A percentile compares a stretch with the other conserved stretches of the same genome.
phyloP scores from a whole-genome alignment of 2,113 vertebrate genomes.

The Neomonachus schauinslandi region DNA sequence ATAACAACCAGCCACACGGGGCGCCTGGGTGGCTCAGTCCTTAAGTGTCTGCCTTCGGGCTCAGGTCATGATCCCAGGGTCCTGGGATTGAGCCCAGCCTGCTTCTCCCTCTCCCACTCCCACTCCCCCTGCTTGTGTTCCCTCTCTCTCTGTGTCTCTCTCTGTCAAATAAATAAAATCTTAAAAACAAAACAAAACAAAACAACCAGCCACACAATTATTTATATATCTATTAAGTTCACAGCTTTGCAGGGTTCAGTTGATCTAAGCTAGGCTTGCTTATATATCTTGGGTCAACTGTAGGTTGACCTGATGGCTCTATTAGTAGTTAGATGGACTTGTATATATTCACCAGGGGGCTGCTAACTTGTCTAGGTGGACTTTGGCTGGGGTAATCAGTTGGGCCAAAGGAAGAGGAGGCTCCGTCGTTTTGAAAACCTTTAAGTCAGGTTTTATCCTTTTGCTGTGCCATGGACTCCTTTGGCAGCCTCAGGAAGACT shows the following conservation, averaged over 20 bases:
- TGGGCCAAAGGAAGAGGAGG: not conserved
- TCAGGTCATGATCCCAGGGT: too few relatives aligned
- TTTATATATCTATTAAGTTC: not conserved
- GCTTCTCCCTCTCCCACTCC: too few relatives aligned
- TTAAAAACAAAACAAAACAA: too few relatives aligned
- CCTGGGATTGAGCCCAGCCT: too few relatives aligned
- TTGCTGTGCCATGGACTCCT: not conserved
- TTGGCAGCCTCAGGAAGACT: not conserved
- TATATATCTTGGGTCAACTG: not conserved
- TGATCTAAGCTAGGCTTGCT: not conserved
- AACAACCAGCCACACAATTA: not conserved
- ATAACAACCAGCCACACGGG: not conserved
- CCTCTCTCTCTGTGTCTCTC: too few relatives aligned
- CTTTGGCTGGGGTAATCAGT: not conserved
- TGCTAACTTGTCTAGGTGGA: not conserved
- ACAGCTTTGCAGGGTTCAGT: not conserved
- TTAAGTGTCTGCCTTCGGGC: too few relatives aligned
- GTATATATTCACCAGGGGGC: not conserved
- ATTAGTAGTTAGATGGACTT: not conserved
- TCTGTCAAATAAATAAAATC: too few relatives aligned
- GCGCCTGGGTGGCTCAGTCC: too few relatives aligned
- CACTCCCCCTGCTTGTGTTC: too few relatives aligned
- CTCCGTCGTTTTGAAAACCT: not conserved
- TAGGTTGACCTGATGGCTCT: not conserved
- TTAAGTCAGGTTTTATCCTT: not conserved